phyloP scores from a whole-genome alignment of 2,797 vertebrate genomes.

The Threskiornis aethiopicus region DNA sequence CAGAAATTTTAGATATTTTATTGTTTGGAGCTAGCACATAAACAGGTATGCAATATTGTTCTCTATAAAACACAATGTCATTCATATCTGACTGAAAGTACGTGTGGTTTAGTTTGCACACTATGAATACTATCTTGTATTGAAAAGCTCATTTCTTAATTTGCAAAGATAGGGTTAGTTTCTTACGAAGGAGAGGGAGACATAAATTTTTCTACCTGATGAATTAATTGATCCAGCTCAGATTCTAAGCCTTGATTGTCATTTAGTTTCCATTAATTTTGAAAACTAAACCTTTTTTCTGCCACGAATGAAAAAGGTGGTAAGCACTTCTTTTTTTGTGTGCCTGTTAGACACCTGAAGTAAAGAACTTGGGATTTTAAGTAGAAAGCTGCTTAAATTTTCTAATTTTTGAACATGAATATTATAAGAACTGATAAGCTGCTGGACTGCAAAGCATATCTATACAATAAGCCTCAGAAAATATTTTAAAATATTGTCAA shows the following conservation, averaged over 20 bases:
- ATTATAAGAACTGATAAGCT: background rate
- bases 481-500: background rate
- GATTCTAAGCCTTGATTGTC: background rate
- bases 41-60: background rate
- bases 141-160: background rate
- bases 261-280: background rate
- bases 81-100: background rate
- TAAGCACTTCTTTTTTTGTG: background rate
- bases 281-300: background rate
- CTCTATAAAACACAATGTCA: background rate
- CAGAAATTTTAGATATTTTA: background rate
- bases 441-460: background rate
- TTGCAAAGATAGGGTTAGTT: accelerated
- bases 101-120: background rate
- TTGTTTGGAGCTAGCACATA: background rate
- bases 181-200: background rate
- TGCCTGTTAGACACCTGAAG: background rate
- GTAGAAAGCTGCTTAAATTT: background rate
- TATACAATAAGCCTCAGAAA: background rate
- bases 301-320: background rate
- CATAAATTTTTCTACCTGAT: background rate
- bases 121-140: background rate
- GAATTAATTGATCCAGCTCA: background rate
- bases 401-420: background rate
- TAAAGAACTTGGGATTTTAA: background rate